Percentiles rank a stretch among this genome's conserved stretches.
Conservation (phyloP, 1,140 invertebrate species). For the Pogonognathellus flavescens region DNA sequence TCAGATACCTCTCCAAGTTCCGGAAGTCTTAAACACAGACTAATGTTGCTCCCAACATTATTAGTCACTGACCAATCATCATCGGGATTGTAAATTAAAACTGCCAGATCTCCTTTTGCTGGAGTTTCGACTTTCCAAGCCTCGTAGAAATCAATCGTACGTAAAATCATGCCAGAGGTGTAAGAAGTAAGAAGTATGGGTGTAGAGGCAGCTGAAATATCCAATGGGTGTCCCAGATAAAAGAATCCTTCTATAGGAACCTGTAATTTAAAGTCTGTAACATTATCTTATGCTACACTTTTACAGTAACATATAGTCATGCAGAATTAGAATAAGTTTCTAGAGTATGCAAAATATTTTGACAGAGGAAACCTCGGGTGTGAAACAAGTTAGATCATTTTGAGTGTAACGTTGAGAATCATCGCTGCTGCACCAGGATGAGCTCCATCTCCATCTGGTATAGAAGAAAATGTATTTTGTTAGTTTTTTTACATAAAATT, state of each 20-base stretch:
- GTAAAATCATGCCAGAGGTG: constrained; percentile 23
- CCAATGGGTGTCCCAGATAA: constrained; percentile 38
- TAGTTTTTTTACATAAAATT: background rate
- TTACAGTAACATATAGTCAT: too few species aligned
- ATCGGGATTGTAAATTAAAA: background rate
- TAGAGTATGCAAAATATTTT: background rate
- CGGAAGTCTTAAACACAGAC: constrained; percentile 41
- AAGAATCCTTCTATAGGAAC: constrained; percentile 35
- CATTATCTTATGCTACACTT: constrained; percentile 7
- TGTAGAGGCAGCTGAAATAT: background rate
- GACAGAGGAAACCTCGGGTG: background rate
- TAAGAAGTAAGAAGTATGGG: constrained; percentile 41
- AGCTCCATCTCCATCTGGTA: background rate
- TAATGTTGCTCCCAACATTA: background rate
- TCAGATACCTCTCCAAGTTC: constrained; percentile 10
- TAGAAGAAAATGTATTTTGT: background rate
- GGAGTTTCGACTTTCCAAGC: constrained; percentile 24
- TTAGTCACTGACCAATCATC: constrained; percentile 51
- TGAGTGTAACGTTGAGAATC: constrained; percentile 22
- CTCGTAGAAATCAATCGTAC: background rate
- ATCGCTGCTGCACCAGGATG: background rate
- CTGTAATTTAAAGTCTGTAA: constrained; percentile 4
- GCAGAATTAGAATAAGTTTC: too few species aligned
- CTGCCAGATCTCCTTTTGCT: background rate
- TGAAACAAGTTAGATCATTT: constrained; percentile 21